Conservation (phyloP, 1,140 invertebrate genomes). For the Drosophila littoralis region DNA sequence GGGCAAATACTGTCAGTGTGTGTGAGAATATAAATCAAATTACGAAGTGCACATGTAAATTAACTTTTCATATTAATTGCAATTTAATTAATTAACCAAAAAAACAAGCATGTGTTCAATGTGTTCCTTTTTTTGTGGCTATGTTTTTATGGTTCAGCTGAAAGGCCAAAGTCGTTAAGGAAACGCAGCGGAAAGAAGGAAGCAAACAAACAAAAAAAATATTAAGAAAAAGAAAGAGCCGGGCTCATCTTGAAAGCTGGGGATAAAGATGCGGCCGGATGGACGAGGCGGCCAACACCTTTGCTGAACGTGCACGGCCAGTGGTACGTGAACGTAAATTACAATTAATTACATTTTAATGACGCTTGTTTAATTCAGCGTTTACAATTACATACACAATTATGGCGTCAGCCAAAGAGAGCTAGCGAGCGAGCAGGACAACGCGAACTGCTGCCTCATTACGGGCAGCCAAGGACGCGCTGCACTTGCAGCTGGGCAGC, state of each 20-base stretch:
- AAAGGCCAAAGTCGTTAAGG: constrained; percentile 37
- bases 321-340: constrained; percentile 74
- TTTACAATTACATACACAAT: constrained; percentile 83
- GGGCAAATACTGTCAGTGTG: constrained; percentile 14
- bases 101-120: constrained; percentile 31
- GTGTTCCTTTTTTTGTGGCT: neutral
- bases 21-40: constrained; percentile 68
- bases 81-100: constrained; percentile 77
- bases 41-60: constrained; percentile 76
- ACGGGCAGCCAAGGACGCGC: constrained; percentile 46
- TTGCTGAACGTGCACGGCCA: constrained; percentile 54
- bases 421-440: constrained; percentile 11
- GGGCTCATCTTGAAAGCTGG: constrained; percentile 58
- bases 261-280: constrained; percentile 32
- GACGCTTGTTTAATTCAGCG: constrained; percentile 84
- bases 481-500: constrained; percentile 43
- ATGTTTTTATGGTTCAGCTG: neutral
- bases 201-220: neutral
- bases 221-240: neutral
- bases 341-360: constrained; percentile 84
- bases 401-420: constrained; percentile 49
- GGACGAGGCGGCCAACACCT: constrained; percentile 53
- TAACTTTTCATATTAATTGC: constrained; percentile 81
- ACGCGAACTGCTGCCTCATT: constrained; percentile 62
- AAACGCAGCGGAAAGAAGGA: constrained; percentile 8